These are phyloP conservation scores for Oophaga sylvatica DNA, from an alignment of 2,797 vertebrate genomes.

Conservation along the genomic window DNA sequence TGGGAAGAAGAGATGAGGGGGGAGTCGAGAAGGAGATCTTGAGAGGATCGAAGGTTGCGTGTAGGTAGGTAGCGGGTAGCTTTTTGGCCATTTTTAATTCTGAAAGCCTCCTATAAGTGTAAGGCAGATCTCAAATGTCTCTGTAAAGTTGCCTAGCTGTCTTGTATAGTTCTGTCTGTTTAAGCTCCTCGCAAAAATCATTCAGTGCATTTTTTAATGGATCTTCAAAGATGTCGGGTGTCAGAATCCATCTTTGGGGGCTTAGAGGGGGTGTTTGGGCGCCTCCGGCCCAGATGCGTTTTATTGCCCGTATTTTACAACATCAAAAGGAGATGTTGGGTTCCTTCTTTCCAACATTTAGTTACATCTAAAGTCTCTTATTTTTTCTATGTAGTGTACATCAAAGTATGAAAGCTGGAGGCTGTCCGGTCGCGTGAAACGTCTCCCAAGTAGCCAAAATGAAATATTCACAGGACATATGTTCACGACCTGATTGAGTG, in stretches of 20 bases:
- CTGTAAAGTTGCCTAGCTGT: neutral
- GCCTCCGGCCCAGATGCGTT: neutral
- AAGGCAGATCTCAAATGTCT: neutral
- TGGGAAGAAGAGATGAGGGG: no score
- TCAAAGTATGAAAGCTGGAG: slow-evolving; percentile 9
- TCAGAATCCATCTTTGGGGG: neutral
- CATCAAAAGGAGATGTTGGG: neutral
- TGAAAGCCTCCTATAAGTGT: neutral
- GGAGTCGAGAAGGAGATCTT: no score
- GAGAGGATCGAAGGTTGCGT: no score
- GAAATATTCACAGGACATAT: neutral
- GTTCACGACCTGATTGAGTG: neutral
- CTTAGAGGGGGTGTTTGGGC: neutral
- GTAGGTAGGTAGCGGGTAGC: no score
- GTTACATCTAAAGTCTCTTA: neutral
- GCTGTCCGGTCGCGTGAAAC: neutral
- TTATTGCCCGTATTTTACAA: neutral
- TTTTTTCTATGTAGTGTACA: neutral
- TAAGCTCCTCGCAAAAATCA: neutral
- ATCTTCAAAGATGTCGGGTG: neutral
- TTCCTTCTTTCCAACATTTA: neutral
- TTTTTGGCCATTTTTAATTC: no score
- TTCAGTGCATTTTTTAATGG: neutral
- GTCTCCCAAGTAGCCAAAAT: neutral
- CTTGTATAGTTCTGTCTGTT: neutral